Percentiles rank a stretch among this genome's conserved stretches.
phyloP scores from a whole-genome alignment of 1,140 invertebrate genomes.

The Pseudachorutes palmiensis region DNA sequence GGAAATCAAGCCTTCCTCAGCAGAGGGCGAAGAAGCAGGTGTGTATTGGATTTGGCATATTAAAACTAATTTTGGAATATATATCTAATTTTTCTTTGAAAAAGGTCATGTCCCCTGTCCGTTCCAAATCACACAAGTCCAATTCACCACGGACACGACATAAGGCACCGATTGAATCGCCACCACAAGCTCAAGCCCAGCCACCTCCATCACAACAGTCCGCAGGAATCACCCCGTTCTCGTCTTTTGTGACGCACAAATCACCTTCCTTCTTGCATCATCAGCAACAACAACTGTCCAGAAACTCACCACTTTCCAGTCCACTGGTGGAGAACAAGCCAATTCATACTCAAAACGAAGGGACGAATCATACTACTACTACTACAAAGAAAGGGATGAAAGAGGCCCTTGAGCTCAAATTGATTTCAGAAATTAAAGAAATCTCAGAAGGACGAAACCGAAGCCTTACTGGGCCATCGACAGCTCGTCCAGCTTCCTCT shows the following conservation, averaged over 20 bases:
- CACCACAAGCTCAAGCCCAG: conserved; percentile 16
- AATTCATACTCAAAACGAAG: not conserved
- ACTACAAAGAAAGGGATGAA: conserved; percentile 50
- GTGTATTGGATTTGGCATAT: conserved; percentile 12
- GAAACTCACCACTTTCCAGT: conserved; percentile 27
- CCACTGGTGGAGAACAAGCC: conserved; percentile 24
- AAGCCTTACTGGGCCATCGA: not conserved
- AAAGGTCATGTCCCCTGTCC: conserved; percentile 30
- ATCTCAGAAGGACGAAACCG: conserved; percentile 49
- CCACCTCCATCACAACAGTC: not conserved
- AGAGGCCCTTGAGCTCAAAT: conserved; percentile 68
- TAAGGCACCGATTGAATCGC: conserved; percentile 25
- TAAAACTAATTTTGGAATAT: not conserved
- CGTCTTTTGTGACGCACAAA: not conserved
- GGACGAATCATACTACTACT: not conserved
- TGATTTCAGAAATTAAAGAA: conserved; percentile 72
- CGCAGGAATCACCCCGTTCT: not conserved
- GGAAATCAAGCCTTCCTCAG: conserved; percentile 40
- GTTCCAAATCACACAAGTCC: conserved; percentile 29
- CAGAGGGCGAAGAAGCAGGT: conserved; percentile 37
- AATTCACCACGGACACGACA: conserved; percentile 31
- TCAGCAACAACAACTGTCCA: not conserved
- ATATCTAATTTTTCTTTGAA: not conserved
- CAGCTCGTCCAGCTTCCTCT: conserved; percentile 38
- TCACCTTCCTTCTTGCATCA: not conserved